Conservation (phyloP, 1,140 invertebrate species). For the Thaumatotibia leucotreta region DNA sequence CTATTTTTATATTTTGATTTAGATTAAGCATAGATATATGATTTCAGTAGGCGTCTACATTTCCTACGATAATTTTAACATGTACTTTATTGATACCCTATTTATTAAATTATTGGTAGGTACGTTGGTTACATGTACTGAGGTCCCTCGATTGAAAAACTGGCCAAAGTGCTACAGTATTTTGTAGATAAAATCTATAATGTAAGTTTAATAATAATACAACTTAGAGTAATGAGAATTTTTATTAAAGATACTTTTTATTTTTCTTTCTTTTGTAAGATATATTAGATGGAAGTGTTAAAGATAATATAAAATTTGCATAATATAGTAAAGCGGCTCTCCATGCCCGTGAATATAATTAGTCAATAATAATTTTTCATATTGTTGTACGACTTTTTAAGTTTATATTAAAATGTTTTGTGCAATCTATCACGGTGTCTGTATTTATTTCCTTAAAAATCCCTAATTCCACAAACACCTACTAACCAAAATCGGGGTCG, state of each 20-base stretch:
- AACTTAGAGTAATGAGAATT: slow-evolving; percentile 74
- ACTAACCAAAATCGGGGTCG: too few species aligned
- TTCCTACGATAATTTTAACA: slow-evolving; percentile 46
- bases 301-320: slow-evolving; percentile 74
- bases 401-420: slow-evolving; percentile 90
- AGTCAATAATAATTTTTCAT: slow-evolving; percentile 86
- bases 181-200: slow-evolving; percentile 76
- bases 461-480: too few species aligned
- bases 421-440: slow-evolving; percentile 75
- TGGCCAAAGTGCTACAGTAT: slow-evolving; percentile 67
- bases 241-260: slow-evolving; percentile 75
- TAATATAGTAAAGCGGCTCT: slow-evolving; percentile 82
- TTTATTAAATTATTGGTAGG: slow-evolving; percentile 55
- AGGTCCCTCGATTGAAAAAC: slow-evolving; percentile 63
- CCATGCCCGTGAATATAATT: slow-evolving; percentile 82
- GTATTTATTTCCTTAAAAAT: slow-evolving; percentile 21
- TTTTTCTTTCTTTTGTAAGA: slow-evolving; percentile 75
- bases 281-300: slow-evolving; percentile 76
- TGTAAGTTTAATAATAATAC: slow-evolving; percentile 72
- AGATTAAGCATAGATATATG: slow-evolving; percentile 73
- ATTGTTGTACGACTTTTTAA: slow-evolving; percentile 89
- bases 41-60: slow-evolving; percentile 40
- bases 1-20: slow-evolving; percentile 76
- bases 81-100: slow-evolving; percentile 67
- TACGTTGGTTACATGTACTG: slow-evolving; percentile 50